Conservation (phyloP, 2,888 invertebrate species). For the Melanostoma mellinum region DNA sequence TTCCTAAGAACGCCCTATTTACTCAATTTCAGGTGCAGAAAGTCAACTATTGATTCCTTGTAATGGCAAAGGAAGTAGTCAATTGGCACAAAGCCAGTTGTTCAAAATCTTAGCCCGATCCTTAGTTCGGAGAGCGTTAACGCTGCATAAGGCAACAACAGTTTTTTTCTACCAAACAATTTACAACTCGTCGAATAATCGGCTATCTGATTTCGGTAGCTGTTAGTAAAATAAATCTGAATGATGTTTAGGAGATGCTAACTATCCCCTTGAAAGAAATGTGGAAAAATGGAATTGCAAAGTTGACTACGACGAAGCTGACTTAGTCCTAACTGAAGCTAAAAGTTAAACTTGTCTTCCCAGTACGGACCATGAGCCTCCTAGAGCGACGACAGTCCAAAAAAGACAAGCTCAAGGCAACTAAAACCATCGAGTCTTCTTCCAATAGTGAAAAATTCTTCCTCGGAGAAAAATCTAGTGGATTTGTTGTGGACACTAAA, state of each 20-base stretch:
- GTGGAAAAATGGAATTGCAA: constrained; percentile 89
- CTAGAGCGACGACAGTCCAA: constrained; percentile 84
- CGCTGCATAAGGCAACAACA: no score
- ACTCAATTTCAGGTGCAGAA: no score
- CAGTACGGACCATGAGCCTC: constrained; percentile 86
- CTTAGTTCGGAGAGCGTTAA: no score
- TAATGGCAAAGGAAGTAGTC: no score
- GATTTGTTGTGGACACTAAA: constrained; percentile 91
- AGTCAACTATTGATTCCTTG: no score
- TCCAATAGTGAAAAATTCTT: constrained; percentile 73
- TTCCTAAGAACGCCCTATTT: no score
- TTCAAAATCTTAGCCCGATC: no score
- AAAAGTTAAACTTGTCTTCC: not conserved
- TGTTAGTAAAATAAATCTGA: constrained; percentile 84
- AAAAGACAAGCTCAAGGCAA: constrained; percentile 85
- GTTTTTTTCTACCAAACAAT: no score
- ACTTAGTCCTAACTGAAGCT: constrained; percentile 79
- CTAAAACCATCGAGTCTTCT: constrained; percentile 85
- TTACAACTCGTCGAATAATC: constrained; percentile 89
- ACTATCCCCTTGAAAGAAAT: constrained; percentile 88
- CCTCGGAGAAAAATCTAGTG: constrained; percentile 82
- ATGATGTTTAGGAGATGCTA: constrained; percentile 89
- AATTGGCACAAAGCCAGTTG: no score
- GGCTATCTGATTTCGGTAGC: constrained; percentile 86
- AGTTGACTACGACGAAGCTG: constrained; percentile 87